phyloP scores from a whole-genome alignment of 2,113 vertebrate species.

The Cettia cetti region DNA sequence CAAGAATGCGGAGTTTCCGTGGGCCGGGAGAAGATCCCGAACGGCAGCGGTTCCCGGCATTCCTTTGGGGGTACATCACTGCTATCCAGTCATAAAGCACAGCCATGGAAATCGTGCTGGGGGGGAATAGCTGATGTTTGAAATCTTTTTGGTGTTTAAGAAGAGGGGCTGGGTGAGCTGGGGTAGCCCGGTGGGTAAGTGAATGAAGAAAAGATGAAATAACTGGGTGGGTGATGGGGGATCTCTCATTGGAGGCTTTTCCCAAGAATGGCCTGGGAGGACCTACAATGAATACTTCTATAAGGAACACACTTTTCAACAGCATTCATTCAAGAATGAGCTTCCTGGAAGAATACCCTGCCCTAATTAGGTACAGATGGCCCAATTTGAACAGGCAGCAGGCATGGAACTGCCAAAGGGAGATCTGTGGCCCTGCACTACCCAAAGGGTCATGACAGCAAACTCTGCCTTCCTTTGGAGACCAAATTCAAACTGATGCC shows the following conservation, averaged over 20 bases:
- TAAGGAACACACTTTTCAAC: not conserved
- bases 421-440: not conserved
- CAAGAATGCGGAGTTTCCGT: constrained; percentile 92
- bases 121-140: not conserved
- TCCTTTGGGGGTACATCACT: constrained; percentile 79
- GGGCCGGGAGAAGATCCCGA: constrained; percentile 78
- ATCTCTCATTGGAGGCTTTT: not conserved
- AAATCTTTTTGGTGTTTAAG: not conserved
- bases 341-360: constrained; percentile 16
- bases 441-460: not conserved
- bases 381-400: not conserved
- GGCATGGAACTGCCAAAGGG: not conserved
- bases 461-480: not conserved
- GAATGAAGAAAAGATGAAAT: not conserved
- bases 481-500: not conserved
- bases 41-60: constrained; percentile 79
- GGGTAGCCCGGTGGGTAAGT: accelerated
- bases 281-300: not conserved
- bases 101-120: not conserved
- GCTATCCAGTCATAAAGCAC: constrained; percentile 18
- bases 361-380: constrained; percentile 29
- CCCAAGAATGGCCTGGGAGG: not conserved
- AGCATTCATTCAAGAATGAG: not conserved
- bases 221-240: accelerated
- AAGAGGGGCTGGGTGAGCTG: not conserved